Base-by-base conservation (phyloP, 2,797 vertebrate species). In the Crocidura indochinensis region DNA sequence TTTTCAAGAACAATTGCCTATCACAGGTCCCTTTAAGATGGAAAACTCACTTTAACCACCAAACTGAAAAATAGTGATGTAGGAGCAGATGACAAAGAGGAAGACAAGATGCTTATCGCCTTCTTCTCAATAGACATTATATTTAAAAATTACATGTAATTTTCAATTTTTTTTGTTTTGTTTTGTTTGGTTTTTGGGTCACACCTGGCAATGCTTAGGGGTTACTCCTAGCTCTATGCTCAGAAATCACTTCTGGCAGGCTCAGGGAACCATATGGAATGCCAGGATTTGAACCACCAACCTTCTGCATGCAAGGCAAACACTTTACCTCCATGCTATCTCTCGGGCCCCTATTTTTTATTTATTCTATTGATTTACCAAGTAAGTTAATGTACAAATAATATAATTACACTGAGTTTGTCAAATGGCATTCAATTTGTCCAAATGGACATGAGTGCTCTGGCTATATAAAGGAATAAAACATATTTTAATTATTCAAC, bases 401-500 rank as follows among this genome's bases (percentile, higher is more conserved):
- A 68, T 49, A 79, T 49, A 29, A 6, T 76, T 47, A 51, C 46
- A 85, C 31, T 71, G 22, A 71, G 8, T 76, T 60, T 81, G 17
- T 76, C 51, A 53, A 14, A 75, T 29, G 22, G 11, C 46, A 20
- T 29, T 60, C 12, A 51, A 67, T 9, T 60, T 79, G 62, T 51
- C 44, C 14, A 67, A 31, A 38, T 62, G 1, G 68, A 62, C 6
- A 29, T 22, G 10, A 49, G n/a, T 60, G 10, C 8, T n/a, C 2
- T 49, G 29, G 4, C 10, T n/a, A 49, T 49, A 47, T 49, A 17
- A 79, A 67, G 38, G 8, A 56, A 73, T n/a, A 72, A 78, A n/a
- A 73, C 2, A 51, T 38, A 38, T 5, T 38, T 38, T 38, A 77
- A 88, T 81, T 46, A 71, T 46, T 85, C 53, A 90, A 11, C 78